phyloP scores from a whole-genome alignment of 1,140 invertebrate genomes.

The Orius insidiosus region DNA sequence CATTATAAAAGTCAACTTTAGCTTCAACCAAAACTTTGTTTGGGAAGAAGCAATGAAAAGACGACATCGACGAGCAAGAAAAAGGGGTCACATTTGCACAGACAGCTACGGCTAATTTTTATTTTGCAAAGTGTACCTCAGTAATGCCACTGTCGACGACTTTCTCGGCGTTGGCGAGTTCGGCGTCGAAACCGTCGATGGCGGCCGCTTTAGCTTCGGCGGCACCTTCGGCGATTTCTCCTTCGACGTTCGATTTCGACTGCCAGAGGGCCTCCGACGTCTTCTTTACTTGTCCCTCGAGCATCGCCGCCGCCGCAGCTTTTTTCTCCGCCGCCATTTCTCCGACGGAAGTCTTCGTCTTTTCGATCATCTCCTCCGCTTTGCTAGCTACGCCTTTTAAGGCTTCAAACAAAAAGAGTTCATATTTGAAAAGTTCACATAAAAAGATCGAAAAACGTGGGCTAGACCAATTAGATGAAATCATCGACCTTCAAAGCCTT shows the following conservation, averaged over 20 bases:
- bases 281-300: conserved; percentile 22
- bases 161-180: conserved; percentile 17
- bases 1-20: no score
- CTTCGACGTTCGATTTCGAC: conserved; percentile 19
- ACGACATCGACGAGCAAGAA: not conserved
- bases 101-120: not conserved
- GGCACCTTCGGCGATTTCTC: conserved; percentile 15
- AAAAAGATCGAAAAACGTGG: no score
- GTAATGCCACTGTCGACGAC: conserved; percentile 16
- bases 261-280: conserved; percentile 20
- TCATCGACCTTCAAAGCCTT: no score
- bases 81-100: not conserved
- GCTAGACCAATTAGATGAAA: no score
- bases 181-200: conserved; percentile 22
- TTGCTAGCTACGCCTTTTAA: conserved; percentile 22
- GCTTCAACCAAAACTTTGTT: no score
- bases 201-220: conserved; percentile 20
- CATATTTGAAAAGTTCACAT: no score
- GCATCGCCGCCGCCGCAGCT: conserved; percentile 19
- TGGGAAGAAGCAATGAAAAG: no score
- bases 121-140: conserved; percentile 16
- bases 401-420: conserved; percentile 20
- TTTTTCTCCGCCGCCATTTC: conserved; percentile 23
- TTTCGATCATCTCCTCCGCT: conserved; percentile 22
- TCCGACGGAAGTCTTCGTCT: conserved; percentile 22